A percentile compares a stretch with the other conserved stretches of the same genome.
These are phyloP conservation scores for Dryobota labecula DNA, from an alignment of 2,888 invertebrate genomes.

Conservation along the genomic window DNA sequence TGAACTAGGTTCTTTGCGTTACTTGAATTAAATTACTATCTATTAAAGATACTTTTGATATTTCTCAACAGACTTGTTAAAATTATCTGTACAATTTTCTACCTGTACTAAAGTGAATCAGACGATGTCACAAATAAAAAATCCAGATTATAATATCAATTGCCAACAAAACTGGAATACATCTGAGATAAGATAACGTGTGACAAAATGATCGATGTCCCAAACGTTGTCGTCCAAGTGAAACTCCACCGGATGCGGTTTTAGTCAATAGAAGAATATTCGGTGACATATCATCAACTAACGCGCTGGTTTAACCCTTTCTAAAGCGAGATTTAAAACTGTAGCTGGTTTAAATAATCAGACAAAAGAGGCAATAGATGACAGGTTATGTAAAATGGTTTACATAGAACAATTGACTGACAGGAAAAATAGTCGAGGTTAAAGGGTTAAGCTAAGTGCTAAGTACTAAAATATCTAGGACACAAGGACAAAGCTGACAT, in stretches of 20 bases:
- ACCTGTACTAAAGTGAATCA: background rate
- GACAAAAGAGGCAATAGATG: slow-evolving; percentile 18
- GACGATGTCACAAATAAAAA: slow-evolving; percentile 23
- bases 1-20: background rate
- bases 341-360: slow-evolving; percentile 11
- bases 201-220: slow-evolving; percentile 55
- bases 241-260: slow-evolving; percentile 47
- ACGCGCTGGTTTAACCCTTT: slow-evolving; percentile 8
- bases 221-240: slow-evolving; percentile 20
- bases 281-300: slow-evolving; percentile 10
- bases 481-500: background rate
- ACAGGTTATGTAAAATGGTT: background rate
- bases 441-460: background rate
- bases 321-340: slow-evolving; percentile 2
- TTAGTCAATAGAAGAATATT: slow-evolving; percentile 34
- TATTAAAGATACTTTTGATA: slow-evolving; percentile 8
- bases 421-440: slow-evolving; percentile 1
- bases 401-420: slow-evolving; percentile 2
- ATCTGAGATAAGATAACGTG: slow-evolving; percentile 59
- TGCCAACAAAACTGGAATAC: slow-evolving; percentile 41
- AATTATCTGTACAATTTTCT: slow-evolving; percentile 1
- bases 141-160: slow-evolving; percentile 32
- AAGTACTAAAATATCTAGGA: slow-evolving; percentile 9
- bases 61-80: background rate
- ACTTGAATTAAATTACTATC: slow-evolving; percentile 1